phyloP scores from a whole-genome alignment of 2,888 invertebrate genomes.

The Drosophila phalerata region DNA sequence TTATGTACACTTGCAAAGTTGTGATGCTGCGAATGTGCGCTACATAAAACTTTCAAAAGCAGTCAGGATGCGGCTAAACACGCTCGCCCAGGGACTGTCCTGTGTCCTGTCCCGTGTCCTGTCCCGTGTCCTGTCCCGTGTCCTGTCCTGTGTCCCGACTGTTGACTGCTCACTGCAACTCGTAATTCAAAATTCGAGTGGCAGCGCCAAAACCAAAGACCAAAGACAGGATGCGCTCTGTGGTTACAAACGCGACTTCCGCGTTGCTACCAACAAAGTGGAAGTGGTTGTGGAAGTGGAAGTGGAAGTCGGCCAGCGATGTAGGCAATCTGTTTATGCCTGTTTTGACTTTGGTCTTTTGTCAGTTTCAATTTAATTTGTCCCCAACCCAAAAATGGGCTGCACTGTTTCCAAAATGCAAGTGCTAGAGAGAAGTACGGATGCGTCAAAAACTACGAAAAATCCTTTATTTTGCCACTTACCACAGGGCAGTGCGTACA shows the following conservation, averaged over 20 bases:
- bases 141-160: slow-evolving; percentile 20
- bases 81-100: slow-evolving; percentile 23
- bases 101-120: slow-evolving; percentile 33
- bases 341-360: slow-evolving; percentile 58
- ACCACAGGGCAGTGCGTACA: slow-evolving; percentile 18
- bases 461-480: slow-evolving; percentile 58
- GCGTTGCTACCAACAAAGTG: slow-evolving; percentile 38
- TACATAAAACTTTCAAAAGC: slow-evolving; percentile 74
- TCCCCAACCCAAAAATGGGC: slow-evolving; percentile 20
- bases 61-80: slow-evolving; percentile 74
- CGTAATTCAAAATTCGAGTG: slow-evolving; percentile 79
- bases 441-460: slow-evolving; percentile 34
- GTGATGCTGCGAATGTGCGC: slow-evolving; percentile 36
- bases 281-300: neutral
- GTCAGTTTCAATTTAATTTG: slow-evolving; percentile 55
- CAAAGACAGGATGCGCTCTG: slow-evolving; percentile 63
- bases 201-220: slow-evolving; percentile 43
- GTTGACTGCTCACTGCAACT: slow-evolving; percentile 29
- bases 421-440: slow-evolving; percentile 24
- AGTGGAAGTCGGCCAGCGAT: slow-evolving; percentile 34
- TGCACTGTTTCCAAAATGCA: slow-evolving; percentile 21
- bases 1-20: slow-evolving; percentile 79
- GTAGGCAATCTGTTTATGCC: slow-evolving; percentile 64
- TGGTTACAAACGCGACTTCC: slow-evolving; percentile 72
- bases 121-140: slow-evolving; percentile 34